These are phyloP conservation scores for Aporrectodea caliginosa DNA, from an alignment of 1,140 invertebrate genomes.

Conservation along the genomic window DNA sequence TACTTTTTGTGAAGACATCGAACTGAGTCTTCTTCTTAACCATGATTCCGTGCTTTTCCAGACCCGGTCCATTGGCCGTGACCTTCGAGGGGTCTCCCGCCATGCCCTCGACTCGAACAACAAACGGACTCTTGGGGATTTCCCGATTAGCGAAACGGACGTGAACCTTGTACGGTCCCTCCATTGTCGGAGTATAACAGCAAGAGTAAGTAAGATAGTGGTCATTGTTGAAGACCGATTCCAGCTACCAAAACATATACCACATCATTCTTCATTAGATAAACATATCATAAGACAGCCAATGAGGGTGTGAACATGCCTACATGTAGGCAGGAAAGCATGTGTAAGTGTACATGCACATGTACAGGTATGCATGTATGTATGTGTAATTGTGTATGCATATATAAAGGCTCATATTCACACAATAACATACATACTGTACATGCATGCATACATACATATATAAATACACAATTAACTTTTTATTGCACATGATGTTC, in stretches of 20 bases:
- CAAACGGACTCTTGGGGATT: conserved; percentile 74
- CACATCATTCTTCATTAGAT: no score
- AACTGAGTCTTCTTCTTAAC: conserved; percentile 77
- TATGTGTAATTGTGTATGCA: no score
- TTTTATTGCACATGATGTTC: no score
- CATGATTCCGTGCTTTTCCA: conserved; percentile 72
- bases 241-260: conserved; percentile 61
- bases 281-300: no score
- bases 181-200: conserved; percentile 75
- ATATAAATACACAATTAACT: no score
- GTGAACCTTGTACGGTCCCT: conserved; percentile 73
- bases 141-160: conserved; percentile 69
- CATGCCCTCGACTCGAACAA: conserved; percentile 70
- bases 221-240: conserved; percentile 79
- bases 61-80: conserved; percentile 77
- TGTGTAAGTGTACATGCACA: no score
- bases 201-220: conserved; percentile 78
- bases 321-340: no score
- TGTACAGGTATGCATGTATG: no score
- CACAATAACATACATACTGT: no score
- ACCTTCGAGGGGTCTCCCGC: conserved; percentile 80
- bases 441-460: no score
- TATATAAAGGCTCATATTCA: no score
- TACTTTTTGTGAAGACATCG: conserved; percentile 77
- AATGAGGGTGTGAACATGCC: no score